Evolutionary conservation across 2,888 invertebrate genomes (phyloP).

Genomic region (Theretra japonica): DNA sequence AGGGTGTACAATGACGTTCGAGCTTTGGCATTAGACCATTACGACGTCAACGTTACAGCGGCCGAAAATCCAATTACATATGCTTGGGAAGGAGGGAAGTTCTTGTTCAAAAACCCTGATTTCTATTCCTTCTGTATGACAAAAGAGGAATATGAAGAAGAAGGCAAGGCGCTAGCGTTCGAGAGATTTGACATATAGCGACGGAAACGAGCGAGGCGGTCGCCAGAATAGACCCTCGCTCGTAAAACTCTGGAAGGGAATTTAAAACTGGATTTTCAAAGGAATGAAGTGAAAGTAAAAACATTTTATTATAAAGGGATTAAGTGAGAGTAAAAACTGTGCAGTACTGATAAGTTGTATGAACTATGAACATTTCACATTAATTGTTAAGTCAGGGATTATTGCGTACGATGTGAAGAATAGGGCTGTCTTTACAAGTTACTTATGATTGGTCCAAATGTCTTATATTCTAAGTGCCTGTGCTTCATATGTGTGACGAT

Average conservation of each 20-base stretch:
- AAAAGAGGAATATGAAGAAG: slow-evolving; percentile 95
- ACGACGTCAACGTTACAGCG: slow-evolving; percentile 88
- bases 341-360: not conserved
- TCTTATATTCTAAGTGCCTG: too few relatives aligned
- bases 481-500: too few relatives aligned
- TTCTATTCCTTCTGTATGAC: slow-evolving; percentile 90
- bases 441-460: too few relatives aligned
- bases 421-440: too few relatives aligned
- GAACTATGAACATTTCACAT: not conserved
- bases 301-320: not conserved
- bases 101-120: slow-evolving; percentile 89
- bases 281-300: slow-evolving; percentile 21
- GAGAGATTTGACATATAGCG: slow-evolving; percentile 84
- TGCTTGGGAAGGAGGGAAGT: slow-evolving; percentile 95
- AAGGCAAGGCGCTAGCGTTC: slow-evolving; percentile 87
- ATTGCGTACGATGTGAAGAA: too few relatives aligned
- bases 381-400: too few relatives aligned
- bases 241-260: slow-evolving; percentile 36
- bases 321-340: slow-evolving; percentile 2
- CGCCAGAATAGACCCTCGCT: slow-evolving; percentile 35
- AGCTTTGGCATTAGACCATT: slow-evolving; percentile 90
- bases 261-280: not conserved
- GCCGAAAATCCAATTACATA: slow-evolving; percentile 90
- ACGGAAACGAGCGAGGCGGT: slow-evolving; percentile 71
- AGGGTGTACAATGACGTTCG: slow-evolving; percentile 88